Conservation (phyloP, 1,140 invertebrate species). For the Cherax quadricarinatus region DNA sequence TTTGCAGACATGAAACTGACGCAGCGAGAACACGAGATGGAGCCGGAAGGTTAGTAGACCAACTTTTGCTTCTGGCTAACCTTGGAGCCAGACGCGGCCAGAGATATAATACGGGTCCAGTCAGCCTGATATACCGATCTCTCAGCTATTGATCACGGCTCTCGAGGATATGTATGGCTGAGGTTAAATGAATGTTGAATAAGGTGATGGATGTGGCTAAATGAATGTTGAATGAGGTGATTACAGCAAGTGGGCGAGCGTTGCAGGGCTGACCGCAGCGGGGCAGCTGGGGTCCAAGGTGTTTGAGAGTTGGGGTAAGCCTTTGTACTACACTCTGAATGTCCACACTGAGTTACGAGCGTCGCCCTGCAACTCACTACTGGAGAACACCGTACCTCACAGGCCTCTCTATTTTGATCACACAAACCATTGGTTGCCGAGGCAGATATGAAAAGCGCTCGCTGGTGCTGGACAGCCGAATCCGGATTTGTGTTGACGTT, state of each 20-base stretch:
- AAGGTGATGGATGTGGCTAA: slow-evolving; percentile 50
- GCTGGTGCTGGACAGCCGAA: not conserved
- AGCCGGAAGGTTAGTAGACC: not conserved
- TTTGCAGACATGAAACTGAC: no score
- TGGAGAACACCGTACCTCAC: not conserved
- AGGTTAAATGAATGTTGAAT: slow-evolving; percentile 61
- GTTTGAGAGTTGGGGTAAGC: not conserved
- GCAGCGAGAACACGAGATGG: no score
- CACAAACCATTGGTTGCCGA: not conserved
- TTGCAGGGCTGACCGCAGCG: slow-evolving; percentile 23
- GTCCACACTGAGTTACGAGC: not conserved
- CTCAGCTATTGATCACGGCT: slow-evolving; percentile 24
- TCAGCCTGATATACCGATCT: slow-evolving; percentile 35
- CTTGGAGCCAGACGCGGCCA: not conserved
- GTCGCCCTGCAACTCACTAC: slow-evolving; percentile 6
- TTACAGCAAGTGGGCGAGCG: slow-evolving; percentile 49
- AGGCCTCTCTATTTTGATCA: not conserved
- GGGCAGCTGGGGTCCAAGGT: not conserved
- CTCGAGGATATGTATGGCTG: slow-evolving; percentile 49
- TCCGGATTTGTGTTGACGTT: slow-evolving; percentile 19
- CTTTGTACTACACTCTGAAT: not conserved
- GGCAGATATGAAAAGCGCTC: not conserved
- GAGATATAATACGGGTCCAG: not conserved
- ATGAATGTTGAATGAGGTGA: slow-evolving; percentile 66
- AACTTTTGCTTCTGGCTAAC: not conserved